These are phyloP conservation scores for Pocota personata DNA, from an alignment of 2,888 invertebrate species.

Conservation along the genomic window DNA sequence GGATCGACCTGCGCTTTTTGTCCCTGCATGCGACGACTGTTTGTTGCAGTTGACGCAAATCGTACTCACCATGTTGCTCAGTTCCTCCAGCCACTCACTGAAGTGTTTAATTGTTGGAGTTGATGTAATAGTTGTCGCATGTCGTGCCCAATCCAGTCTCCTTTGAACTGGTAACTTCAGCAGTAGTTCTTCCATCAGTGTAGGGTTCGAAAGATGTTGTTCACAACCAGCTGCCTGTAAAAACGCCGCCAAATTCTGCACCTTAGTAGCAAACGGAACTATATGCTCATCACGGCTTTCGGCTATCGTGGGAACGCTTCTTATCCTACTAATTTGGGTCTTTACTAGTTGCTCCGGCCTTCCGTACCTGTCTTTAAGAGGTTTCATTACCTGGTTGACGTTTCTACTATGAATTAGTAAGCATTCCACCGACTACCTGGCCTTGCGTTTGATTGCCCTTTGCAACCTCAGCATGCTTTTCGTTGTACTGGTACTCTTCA, in stretches of 20 bases:
- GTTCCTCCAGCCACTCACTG: constrained; percentile 42
- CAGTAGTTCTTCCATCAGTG: constrained; percentile 51
- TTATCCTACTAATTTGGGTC: no score
- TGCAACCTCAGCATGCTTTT: no score
- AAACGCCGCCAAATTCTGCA: constrained; percentile 56
- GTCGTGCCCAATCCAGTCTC: constrained; percentile 41
- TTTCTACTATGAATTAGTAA: no score
- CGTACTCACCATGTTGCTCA: neutral
- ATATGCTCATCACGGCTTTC: constrained; percentile 38
- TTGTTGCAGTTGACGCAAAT: neutral
- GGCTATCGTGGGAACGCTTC: neutral
- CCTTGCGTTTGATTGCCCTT: neutral
- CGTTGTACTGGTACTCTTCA: no score
- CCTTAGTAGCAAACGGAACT: constrained; percentile 49
- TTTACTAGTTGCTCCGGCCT: no score
- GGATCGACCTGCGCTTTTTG: neutral
- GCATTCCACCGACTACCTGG: no score
- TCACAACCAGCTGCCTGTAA: constrained; percentile 37
- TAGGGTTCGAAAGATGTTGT: constrained; percentile 56
- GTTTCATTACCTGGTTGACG: no score
- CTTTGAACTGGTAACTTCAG: constrained; percentile 42
- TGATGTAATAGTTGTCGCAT: constrained; percentile 5
- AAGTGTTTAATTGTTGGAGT: constrained; percentile 29
- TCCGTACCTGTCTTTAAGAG: no score
- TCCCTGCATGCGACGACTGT: neutral